Conservation (phyloP, 2,797 vertebrate genomes). For the Arnoldichthys spilopterus region DNA sequence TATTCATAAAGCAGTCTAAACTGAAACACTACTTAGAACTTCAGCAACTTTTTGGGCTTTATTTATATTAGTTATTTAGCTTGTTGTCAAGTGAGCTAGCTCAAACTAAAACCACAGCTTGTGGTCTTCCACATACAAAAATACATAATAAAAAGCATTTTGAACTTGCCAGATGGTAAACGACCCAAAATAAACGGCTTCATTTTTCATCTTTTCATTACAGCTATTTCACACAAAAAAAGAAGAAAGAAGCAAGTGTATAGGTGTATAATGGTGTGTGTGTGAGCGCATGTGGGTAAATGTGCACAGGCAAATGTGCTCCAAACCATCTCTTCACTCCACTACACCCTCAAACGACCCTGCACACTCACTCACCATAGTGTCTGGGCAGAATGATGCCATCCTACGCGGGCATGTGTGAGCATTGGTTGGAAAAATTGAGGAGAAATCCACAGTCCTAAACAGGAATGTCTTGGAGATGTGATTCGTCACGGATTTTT, state of each 20-base stretch:
- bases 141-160: not conserved
- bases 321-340: conserved; percentile 8
- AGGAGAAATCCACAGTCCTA: conserved; percentile 27
- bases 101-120: not conserved
- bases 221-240: not conserved
- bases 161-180: not conserved
- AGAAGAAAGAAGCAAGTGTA: not conserved
- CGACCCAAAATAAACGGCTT: not conserved
- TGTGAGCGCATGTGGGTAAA: not conserved
- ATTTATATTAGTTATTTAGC: conserved; percentile 1
- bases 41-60: not conserved
- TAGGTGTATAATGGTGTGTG: not conserved
- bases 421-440: conserved; percentile 23
- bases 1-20: too few species aligned
- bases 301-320: conserved; percentile 2
- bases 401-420: conserved; percentile 18
- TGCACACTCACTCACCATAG: conserved; percentile 15
- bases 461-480: conserved; percentile 30
- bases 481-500: conserved; percentile 37
- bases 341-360: conserved; percentile 4
- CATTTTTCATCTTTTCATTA: conserved; percentile 6
- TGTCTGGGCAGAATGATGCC: conserved; percentile 22
- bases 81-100: not conserved
- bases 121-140: not conserved
- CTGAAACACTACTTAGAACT: too few species aligned